Conservation (phyloP, 2,113 vertebrate species). For the Thalassarche chlororhynchos region DNA sequence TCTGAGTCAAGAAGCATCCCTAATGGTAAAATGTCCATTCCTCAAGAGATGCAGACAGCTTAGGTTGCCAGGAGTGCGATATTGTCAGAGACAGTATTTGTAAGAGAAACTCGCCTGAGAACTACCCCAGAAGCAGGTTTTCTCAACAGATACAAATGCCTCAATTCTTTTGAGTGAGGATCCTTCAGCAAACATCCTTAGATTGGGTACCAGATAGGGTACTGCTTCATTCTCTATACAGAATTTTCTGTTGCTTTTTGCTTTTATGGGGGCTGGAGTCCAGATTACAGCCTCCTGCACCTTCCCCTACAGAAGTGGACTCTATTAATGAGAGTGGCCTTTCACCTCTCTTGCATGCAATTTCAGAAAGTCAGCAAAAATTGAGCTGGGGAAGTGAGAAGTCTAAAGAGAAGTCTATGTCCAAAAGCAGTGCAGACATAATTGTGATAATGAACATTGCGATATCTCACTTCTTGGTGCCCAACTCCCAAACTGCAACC, state of each 20-base stretch:
- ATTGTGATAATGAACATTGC: not conserved
- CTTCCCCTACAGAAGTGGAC: not conserved
- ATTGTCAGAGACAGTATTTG: not conserved
- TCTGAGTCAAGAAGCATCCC: not conserved
- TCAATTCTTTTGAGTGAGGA: not conserved
- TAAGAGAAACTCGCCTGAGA: not conserved
- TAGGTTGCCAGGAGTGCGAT: accelerated
- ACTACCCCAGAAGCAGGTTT: not conserved
- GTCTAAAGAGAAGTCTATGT: not conserved
- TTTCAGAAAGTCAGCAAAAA: not conserved
- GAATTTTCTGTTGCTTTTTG: not conserved
- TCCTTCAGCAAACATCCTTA: not conserved
- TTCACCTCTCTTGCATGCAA: not conserved
- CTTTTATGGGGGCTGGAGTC: not conserved
- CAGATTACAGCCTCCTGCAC: not conserved
- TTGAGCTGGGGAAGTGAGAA: not conserved
- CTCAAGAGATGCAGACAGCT: not conserved
- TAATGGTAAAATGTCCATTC: not conserved
- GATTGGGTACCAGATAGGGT: not conserved
- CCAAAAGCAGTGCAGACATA: not conserved
- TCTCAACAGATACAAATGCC: not conserved
- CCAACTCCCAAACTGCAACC: not conserved
- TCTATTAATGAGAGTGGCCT: not conserved
- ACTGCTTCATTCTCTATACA: not conserved
- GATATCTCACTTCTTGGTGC: not conserved